phyloP scores from a whole-genome alignment of 2,888 invertebrate genomes.

The Mystacides longicornis region DNA sequence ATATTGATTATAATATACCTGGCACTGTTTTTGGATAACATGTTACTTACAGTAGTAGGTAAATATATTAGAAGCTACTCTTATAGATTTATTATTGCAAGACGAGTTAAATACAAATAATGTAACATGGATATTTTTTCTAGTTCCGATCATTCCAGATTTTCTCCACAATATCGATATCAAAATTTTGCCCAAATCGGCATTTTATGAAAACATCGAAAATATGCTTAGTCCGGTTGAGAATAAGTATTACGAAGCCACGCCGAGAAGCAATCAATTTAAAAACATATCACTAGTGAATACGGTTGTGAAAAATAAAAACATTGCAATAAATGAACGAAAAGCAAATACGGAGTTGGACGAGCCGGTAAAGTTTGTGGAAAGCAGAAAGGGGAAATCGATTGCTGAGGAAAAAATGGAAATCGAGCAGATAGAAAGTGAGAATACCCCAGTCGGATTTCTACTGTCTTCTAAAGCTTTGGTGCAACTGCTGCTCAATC shows the following conservation, averaged over 20 bases:
- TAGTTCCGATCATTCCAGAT: conserved; percentile 77
- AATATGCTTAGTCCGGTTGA: conserved; percentile 30
- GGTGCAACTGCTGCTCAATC: conserved; percentile 70
- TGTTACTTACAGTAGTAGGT: conserved; percentile 75
- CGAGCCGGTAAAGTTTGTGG: background rate
- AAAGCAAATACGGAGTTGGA: background rate
- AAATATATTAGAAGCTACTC: no score
- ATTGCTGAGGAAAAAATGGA: conserved; percentile 6
- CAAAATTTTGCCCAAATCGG: conserved; percentile 31
- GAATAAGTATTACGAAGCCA: conserved; percentile 16
- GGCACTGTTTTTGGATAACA: conserved; percentile 65
- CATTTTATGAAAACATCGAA: conserved; percentile 33
- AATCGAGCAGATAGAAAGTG: conserved; percentile 39
- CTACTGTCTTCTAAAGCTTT: conserved; percentile 71
- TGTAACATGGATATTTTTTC: conserved; percentile 30
- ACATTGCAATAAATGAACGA: background rate
- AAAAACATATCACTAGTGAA: conserved; percentile 12
- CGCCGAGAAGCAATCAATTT: conserved; percentile 6
- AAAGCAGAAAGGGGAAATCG: background rate
- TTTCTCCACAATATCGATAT: conserved; percentile 55
- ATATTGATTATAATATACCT: conserved; percentile 55
- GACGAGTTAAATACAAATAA: no score
- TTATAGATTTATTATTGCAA: no score
- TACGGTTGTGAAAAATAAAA: background rate
- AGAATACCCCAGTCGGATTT: conserved; percentile 61